Base-by-base conservation (phyloP, 1,140 invertebrate genomes). In the Aphaenogaster ashmeadi region DNA sequence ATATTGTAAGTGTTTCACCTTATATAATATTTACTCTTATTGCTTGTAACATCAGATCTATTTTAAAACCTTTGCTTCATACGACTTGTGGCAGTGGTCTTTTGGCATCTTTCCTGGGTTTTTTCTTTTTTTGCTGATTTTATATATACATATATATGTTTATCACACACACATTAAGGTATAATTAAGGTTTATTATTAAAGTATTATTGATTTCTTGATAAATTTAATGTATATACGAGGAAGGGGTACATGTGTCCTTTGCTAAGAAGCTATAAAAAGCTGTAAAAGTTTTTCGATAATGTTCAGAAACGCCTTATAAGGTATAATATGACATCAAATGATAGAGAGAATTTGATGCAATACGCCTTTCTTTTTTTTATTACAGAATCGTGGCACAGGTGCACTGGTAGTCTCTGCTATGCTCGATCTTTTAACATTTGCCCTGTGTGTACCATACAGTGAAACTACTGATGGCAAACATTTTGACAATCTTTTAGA, bases 381-480 rank as follows among this genome's bases (percentile, higher is more conserved):
- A 69, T 90, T 90, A 84, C 92, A 98, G 98, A 97, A 97, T 91
- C 97, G 97, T 93, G 97, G 97, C 50, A 98, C 97, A 78, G 97
- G 97, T n/a, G 98, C 98, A 44, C 92, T 98, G 41, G 97, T 98
- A 3, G 97, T 98, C n/a, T 97, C 97, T 33, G 98, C 99, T 52
- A 99, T 99, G 98, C 96, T 99, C 92, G 99, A 99, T 96, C 99
- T 99, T 94, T 96, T 99, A 87, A 99, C 99, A n/a, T 99, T 99
- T 96, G 98, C 99, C 7, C 96, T 99, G 11, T 99, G 99, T 96
- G 98, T 99, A 86, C 99, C 99, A 33, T 99, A 99, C 96, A 99
- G 98, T 94, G 99, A 99, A 96, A 99, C 99, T 47, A 99, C 99
- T 0, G 98, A 99, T 94, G 99, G 99, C 27, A 98, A 98, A 92